A percentile compares a stretch with the other conserved stretches of the same genome.
These are phyloP conservation scores for Enteromius anoplus DNA, from an alignment of 2,797 vertebrate species.

Conservation along the genomic window DNA sequence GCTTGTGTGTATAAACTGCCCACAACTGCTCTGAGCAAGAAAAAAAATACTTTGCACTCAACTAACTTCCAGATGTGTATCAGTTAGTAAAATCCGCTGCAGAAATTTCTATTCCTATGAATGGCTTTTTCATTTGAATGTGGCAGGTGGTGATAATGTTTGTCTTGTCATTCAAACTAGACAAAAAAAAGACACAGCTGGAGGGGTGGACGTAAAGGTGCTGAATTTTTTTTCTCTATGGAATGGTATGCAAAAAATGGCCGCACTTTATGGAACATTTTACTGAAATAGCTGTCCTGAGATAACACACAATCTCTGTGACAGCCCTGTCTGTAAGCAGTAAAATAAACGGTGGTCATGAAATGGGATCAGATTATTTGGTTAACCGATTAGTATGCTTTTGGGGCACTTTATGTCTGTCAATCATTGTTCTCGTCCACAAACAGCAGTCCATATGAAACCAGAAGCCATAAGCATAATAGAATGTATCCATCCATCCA, in stretches of 20 bases:
- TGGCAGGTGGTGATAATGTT: background rate
- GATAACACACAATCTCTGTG: background rate
- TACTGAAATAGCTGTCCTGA: constrained; percentile 4
- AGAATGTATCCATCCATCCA: background rate
- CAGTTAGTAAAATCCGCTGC: constrained; percentile 9
- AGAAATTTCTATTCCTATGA: constrained; percentile 6
- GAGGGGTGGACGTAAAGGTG: background rate
- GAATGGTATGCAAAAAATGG: constrained; percentile 6
- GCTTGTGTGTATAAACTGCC: constrained; percentile 4
- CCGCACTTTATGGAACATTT: too few species aligned
- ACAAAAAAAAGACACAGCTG: background rate
- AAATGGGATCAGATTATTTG: background rate
- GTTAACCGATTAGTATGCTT: background rate
- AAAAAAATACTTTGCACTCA: background rate
- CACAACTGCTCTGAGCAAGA: constrained; percentile 12
- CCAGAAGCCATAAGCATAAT: background rate
- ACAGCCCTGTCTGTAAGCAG: background rate
- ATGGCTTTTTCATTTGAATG: constrained; percentile 16
- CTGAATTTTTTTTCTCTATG: background rate
- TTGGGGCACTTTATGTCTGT: background rate
- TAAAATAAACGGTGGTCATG: background rate
- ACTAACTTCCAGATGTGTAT: constrained; percentile 31
- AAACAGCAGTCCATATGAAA: background rate
- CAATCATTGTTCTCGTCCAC: background rate
- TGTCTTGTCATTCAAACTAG: constrained; percentile 10